Conservation (phyloP, 2,113 vertebrate genomes). For the Butastur rufipennis region DNA sequence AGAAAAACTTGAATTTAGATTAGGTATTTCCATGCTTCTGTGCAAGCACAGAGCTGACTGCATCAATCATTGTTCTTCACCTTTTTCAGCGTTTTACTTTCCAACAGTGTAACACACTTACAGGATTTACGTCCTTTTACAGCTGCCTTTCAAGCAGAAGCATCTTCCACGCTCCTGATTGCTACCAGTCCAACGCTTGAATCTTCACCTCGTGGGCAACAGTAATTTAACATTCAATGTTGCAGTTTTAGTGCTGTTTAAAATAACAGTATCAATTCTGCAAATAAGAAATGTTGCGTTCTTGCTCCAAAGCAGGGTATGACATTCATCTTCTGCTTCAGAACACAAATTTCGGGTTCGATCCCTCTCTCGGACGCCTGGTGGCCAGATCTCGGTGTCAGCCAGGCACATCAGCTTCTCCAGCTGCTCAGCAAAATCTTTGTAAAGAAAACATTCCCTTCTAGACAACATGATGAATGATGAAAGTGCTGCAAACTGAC, state of each 20-base stretch:
- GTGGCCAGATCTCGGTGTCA: background rate
- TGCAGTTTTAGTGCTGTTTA: background rate
- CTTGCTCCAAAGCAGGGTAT: background rate
- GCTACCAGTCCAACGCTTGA: background rate
- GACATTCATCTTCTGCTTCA: background rate
- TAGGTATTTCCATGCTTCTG: background rate
- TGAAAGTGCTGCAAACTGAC: background rate
- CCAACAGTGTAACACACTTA: background rate
- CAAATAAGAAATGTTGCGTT: background rate
- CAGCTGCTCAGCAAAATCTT: background rate
- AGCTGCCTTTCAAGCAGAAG: background rate
- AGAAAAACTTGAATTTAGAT: background rate
- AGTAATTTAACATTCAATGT: background rate
- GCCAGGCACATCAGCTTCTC: background rate
- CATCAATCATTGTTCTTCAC: no score
- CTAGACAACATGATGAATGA: background rate
- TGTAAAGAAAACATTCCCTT: background rate
- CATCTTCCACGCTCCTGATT: background rate
- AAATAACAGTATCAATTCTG: background rate
- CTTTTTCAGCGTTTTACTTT: background rate
- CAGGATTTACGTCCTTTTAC: background rate
- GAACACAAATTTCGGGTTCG: accelerated
- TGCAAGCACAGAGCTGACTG: background rate
- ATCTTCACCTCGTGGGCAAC: background rate
- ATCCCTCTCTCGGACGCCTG: background rate